These are phyloP conservation scores for Drosophila greeni DNA, from an alignment of 2,888 invertebrate species.

Conservation along the genomic window DNA sequence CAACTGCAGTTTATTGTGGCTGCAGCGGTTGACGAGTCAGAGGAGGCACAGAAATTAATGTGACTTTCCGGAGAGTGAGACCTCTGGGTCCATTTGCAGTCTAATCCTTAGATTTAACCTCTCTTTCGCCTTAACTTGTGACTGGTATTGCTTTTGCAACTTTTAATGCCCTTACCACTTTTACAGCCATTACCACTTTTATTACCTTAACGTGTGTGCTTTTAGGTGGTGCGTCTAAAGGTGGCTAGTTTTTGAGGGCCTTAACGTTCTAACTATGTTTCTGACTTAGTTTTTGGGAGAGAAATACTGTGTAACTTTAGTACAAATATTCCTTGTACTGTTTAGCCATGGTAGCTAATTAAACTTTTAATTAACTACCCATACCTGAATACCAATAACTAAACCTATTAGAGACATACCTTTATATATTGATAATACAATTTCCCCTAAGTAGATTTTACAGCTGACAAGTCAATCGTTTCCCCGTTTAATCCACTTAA, in stretches of 20 bases:
- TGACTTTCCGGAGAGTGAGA: conserved; percentile 12
- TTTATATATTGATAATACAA: fast-evolving
- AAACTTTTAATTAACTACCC: no score
- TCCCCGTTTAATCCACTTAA: conserved; percentile 6
- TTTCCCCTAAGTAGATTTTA: background rate
- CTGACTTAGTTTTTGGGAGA: background rate
- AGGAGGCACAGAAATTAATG: conserved; percentile 31
- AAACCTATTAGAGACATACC: background rate
- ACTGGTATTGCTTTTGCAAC: conserved; percentile 17
- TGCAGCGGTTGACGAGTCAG: conserved; percentile 20
- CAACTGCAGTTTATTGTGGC: conserved; percentile 49
- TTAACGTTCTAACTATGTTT: background rate
- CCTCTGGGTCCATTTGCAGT: conserved; percentile 2
- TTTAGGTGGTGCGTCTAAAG: no score
- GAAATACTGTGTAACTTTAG: no score
- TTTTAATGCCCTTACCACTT: conserved; percentile 16
- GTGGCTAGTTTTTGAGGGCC: background rate
- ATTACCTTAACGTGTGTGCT: conserved; percentile 12
- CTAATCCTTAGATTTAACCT: conserved; percentile 7
- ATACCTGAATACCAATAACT: no score
- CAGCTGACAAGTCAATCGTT: background rate
- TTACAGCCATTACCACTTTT: conserved; percentile 17
- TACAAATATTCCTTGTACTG: no score
- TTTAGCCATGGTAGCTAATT: no score
- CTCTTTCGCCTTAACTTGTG: background rate